Evolutionary conservation across 2,113 vertebrate genomes (phyloP).

Genomic region (Arenaria interpres): DNA sequence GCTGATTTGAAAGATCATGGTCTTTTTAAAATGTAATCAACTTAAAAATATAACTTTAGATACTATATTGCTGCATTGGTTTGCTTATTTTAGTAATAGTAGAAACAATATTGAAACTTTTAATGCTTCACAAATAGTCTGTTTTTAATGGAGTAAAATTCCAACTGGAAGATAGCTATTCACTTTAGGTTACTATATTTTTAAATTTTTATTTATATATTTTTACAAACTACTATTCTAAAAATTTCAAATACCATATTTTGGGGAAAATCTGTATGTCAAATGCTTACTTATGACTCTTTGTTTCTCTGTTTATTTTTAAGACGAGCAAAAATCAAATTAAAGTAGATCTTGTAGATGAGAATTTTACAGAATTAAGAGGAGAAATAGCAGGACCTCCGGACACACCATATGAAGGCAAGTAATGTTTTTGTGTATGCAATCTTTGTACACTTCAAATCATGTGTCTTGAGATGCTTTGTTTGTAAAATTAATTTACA

Average conservation of each 20-base stretch:
- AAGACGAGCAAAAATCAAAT: slow-evolving; percentile 99
- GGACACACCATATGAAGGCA: slow-evolving; percentile 98
- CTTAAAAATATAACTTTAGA: not conserved
- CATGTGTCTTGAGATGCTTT: slow-evolving; percentile 12
- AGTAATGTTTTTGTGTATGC: slow-evolving; percentile 73
- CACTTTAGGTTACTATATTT: not conserved
- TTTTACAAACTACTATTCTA: not conserved
- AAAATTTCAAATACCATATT: not conserved
- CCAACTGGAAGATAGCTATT: not conserved
- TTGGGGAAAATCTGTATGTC: not conserved
- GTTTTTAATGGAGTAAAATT: not conserved
- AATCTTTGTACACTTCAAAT: slow-evolving; percentile 28
- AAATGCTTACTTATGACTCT: slow-evolving; percentile 56
- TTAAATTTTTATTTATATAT: not conserved
- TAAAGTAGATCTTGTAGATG: slow-evolving; percentile 99
- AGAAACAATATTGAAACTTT: not conserved
- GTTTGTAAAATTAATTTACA: not conserved
- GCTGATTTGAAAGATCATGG: not conserved
- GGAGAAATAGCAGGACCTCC: slow-evolving; percentile 99
- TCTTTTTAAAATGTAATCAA: not conserved
- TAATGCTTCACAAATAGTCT: not conserved
- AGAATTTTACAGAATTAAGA: slow-evolving; percentile 98
- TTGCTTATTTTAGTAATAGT: not conserved
- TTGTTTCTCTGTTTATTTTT: slow-evolving; percentile 78
- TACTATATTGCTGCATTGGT: not conserved